Evolutionary conservation across 2,888 invertebrate genomes (phyloP).

Genomic region (Euspilapteryx auroguttella): DNA sequence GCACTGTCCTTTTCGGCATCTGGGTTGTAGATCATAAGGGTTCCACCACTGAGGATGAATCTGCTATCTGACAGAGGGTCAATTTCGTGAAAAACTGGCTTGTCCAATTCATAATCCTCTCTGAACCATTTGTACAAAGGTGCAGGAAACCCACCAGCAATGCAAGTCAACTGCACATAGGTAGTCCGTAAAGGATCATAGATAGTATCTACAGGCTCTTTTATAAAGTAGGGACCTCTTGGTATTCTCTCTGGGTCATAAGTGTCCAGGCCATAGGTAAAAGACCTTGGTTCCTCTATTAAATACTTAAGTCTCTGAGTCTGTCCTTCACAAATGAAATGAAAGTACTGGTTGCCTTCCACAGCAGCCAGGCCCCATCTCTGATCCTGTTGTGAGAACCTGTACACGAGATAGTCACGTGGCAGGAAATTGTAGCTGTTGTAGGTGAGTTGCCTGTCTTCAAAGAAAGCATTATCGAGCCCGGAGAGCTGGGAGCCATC

Average conservation of each 20-base stretch:
- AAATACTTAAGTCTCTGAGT: constrained; percentile 71
- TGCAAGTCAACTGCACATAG: constrained; percentile 77
- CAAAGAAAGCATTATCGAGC: constrained; percentile 81
- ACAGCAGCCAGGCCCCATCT: constrained; percentile 86
- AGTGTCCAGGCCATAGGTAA: constrained; percentile 84
- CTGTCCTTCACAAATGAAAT: constrained; percentile 89
- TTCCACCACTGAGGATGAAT: constrained; percentile 89
- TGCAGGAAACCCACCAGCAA: constrained; percentile 86
- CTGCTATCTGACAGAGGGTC: constrained; percentile 75
- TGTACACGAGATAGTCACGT: constrained; percentile 79
- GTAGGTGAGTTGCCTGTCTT: constrained; percentile 46
- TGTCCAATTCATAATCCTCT: constrained; percentile 83
- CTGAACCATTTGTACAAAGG: constrained; percentile 90
- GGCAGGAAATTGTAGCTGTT: constrained; percentile 54
- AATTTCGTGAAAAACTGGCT: constrained; percentile 70
- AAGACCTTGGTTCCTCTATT: constrained; percentile 74
- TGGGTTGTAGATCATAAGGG: constrained; percentile 84
- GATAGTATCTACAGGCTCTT: constrained; percentile 80
- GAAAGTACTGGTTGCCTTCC: constrained; percentile 72
- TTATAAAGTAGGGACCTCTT: constrained; percentile 85
- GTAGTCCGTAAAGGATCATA: constrained; percentile 80
- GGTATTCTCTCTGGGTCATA: constrained; percentile 80
- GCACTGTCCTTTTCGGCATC: constrained; percentile 81
- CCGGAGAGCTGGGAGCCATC: constrained; percentile 79
- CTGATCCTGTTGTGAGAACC: constrained; percentile 69